Percentiles rank a stretch among this genome's conserved stretches.
These are phyloP conservation scores for Empidonax alnorum DNA, from an alignment of 2,113 vertebrate species.

Conservation along the genomic window DNA sequence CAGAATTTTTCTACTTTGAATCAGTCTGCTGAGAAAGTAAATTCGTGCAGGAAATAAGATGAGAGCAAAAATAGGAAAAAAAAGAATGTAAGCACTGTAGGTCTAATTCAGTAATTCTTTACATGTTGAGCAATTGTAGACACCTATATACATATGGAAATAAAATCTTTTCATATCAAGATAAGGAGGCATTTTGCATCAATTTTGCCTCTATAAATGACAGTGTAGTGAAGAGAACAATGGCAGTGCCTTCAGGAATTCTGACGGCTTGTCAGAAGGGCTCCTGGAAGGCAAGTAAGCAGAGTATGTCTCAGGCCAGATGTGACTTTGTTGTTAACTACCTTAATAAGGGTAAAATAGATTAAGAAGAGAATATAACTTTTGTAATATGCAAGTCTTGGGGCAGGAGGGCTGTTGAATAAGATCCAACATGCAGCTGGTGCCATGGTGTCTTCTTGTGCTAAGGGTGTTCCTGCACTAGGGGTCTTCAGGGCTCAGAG, in stretches of 20 bases:
- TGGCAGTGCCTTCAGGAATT: neutral
- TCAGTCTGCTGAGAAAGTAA: neutral
- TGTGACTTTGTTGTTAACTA: neutral
- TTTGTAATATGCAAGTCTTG: neutral
- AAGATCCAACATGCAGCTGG: neutral
- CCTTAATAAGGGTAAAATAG: neutral
- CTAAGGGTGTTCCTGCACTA: neutral
- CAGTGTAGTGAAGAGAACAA: neutral
- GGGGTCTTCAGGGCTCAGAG: neutral
- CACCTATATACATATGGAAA: neutral
- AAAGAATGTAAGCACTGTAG: neutral
- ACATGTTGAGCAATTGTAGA: neutral
- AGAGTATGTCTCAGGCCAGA: neutral
- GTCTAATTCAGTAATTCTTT: neutral
- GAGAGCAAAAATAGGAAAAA: neutral
- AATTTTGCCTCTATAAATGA: neutral
- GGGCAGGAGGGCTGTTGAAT: neutral
- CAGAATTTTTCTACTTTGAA: neutral
- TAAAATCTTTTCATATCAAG: neutral
- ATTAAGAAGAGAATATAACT: neutral
- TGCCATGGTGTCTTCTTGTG: neutral
- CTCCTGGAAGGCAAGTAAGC: neutral
- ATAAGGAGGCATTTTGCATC: neutral
- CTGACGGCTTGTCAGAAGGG: neutral
- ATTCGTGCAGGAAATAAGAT: neutral